Conservation (phyloP, 2,888 invertebrate genomes). For the Drosophila anomelani region DNA sequence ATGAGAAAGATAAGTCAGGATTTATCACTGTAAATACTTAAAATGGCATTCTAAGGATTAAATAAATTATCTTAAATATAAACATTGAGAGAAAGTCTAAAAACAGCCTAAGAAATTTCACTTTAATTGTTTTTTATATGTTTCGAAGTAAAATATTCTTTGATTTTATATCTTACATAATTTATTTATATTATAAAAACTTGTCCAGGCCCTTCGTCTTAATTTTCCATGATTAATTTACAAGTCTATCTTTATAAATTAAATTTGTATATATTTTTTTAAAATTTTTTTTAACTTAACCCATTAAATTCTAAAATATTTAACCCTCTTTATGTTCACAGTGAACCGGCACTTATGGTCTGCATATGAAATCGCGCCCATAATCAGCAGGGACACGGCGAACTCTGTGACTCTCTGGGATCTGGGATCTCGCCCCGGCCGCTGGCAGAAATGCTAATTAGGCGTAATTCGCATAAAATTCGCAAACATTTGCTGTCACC, state of each 20-base stretch:
- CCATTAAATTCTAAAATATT: too few relatives aligned
- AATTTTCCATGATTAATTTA: neutral
- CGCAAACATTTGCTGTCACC: constrained; percentile 76
- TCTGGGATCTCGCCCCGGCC: constrained; percentile 17
- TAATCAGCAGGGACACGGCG: constrained; percentile 61
- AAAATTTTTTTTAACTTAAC: neutral
- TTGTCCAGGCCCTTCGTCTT: neutral
- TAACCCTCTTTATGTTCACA: neutral
- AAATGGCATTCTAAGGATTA: too few relatives aligned
- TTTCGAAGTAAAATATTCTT: neutral
- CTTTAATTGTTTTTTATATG: neutral
- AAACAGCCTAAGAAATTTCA: too few relatives aligned
- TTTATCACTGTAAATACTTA: too few relatives aligned
- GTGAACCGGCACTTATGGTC: constrained; percentile 67
- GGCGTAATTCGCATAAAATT: constrained; percentile 81
- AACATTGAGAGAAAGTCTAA: too few relatives aligned
- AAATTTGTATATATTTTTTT: too few relatives aligned
- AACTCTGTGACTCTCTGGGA: constrained; percentile 28
- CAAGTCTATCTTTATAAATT: too few relatives aligned
- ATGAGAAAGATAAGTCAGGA: too few relatives aligned
- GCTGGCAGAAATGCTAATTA: constrained; percentile 75
- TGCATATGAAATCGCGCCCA: constrained; percentile 77
- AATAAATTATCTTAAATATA: too few relatives aligned
- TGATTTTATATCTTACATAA: neutral
- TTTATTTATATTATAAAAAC: neutral